Base-by-base conservation (phyloP, 2,888 invertebrate species). In the Oligia strigilis region DNA sequence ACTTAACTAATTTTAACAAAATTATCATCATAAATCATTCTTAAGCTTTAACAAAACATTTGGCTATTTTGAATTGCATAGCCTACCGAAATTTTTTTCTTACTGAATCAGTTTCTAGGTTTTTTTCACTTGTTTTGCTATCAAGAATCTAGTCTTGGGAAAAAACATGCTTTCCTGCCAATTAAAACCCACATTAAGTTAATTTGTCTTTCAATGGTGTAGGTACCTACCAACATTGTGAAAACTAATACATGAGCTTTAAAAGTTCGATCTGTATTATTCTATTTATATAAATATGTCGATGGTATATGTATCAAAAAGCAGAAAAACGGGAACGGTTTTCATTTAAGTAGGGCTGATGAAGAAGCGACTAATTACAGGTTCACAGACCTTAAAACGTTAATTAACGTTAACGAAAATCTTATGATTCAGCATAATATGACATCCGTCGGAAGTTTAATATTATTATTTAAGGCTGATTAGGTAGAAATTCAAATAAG, bases 1-100 rank as follows among this genome's bases (percentile, higher is more conserved):
- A 84, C 74, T 77, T 78, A 66, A 46, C 71, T 78, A 81, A 86
- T 83, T 82, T 80, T 70, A 75, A 82, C 70, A 29, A 75, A 70
- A 86, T 70, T 60, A 60, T 55, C 46, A n/a, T 75, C 40, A 29
- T 82, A 65, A 40, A 82, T 82, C 82, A 65, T 85, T 46, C n/a
- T 73, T 73, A 73, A 6, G n/a, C 58, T 58, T 36, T 23, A 64
- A 52, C 19, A 64, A 81, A 72, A 62, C 17, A 8, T 49, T 79
- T 36, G 29, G 17, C 8, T 60, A 19, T 60, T 65, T 71, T 69
- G 11, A 58, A 77, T 58, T 29, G 9, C 4, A 1, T 11, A 19
- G 46, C 17, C 4, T n/a, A 17, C 36, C 17, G 17, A 65, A 29
- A 29, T 2, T 14, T n/a, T 64, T 64, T 13, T 77, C 49, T 6